Percentiles rank a stretch among this genome's conserved stretches.
These are phyloP conservation scores for Sebastes alutus DNA, from an alignment of 2,797 vertebrate species.

Conservation along the genomic window DNA sequence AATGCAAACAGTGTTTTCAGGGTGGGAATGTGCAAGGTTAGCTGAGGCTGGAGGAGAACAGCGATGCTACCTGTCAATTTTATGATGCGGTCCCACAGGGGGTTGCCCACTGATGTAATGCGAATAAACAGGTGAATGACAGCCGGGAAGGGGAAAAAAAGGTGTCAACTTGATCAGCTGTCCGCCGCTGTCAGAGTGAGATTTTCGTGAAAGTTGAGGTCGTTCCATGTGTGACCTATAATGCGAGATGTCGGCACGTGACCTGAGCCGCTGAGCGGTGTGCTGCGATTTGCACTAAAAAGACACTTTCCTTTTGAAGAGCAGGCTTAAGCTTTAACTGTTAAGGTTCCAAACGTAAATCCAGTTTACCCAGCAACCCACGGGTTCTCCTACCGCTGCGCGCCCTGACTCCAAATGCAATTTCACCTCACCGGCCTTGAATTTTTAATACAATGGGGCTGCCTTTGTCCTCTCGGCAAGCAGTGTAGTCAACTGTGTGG, in stretches of 20 bases:
- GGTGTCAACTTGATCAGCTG: constrained; percentile 44
- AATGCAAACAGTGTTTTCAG: constrained; percentile 61
- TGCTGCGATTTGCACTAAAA: constrained; percentile 69
- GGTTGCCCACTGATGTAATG: constrained; percentile 49
- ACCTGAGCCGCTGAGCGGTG: constrained; percentile 24
- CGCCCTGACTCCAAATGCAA: constrained; percentile 65
- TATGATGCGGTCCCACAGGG: constrained; percentile 49
- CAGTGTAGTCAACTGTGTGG: constrained; percentile 60
- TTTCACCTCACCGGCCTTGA: constrained; percentile 67
- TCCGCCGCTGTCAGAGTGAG: constrained; percentile 23
- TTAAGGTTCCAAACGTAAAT: constrained; percentile 55
- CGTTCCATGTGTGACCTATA: constrained; percentile 42
- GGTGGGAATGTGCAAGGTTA: constrained; percentile 45
- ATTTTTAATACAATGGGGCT: constrained; percentile 69
- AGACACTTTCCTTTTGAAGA: constrained; percentile 62
- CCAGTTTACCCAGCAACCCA: constrained; percentile 37
- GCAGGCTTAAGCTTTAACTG: constrained; percentile 45
- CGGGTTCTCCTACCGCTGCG: constrained; percentile 14
- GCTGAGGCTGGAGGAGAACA: constrained; percentile 32
- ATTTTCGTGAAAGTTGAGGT: constrained; percentile 48
- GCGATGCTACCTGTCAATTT: constrained; percentile 48
- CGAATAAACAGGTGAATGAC: constrained; percentile 63
- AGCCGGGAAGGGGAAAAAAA: constrained; percentile 4
- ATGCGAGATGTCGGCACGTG: constrained; percentile 5
- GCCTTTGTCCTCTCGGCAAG: constrained; percentile 63